These are phyloP conservation scores for Diorhabda sublineata DNA, from an alignment of 1,140 invertebrate species.

Conservation along the genomic window DNA sequence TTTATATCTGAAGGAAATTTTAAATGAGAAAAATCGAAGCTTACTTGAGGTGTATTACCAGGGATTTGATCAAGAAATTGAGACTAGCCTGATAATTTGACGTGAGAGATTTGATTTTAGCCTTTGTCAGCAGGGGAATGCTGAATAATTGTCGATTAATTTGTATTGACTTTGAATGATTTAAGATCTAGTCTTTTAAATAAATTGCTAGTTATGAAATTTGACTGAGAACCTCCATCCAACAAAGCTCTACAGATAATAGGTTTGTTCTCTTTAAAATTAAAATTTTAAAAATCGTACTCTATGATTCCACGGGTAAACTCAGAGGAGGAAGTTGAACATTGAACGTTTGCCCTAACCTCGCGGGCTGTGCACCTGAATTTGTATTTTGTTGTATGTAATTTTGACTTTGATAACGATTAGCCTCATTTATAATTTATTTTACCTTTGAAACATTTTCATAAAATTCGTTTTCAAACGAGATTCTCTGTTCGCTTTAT, in stretches of 20 bases:
- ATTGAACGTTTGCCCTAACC: neutral
- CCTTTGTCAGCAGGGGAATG: constrained; percentile 2
- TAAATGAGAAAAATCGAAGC: neutral
- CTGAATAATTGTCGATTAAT: neutral
- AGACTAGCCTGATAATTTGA: constrained; percentile 23
- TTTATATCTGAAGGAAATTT: constrained; percentile 11
- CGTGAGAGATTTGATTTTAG: constrained; percentile 14
- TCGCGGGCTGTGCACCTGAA: too few relatives aligned
- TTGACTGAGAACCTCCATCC: constrained; percentile 15
- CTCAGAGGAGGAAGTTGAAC: constrained; percentile 9
- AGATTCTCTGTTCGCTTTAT: too few relatives aligned
- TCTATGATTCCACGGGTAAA: too few relatives aligned
- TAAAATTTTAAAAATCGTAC: too few relatives aligned
- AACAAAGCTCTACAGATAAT: constrained; percentile 16
- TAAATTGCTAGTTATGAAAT: constrained; percentile 15
- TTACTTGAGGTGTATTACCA: constrained; percentile 16
- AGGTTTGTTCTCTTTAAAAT: constrained; percentile 3
- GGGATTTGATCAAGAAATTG: constrained; percentile 21
- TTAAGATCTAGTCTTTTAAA: constrained; percentile 8
- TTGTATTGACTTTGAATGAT: neutral
- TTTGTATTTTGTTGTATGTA: too few relatives aligned
- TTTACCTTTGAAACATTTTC: too few relatives aligned
- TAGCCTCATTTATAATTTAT: too few relatives aligned
- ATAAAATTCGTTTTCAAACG: too few relatives aligned
- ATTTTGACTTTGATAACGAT: too few relatives aligned